Base-by-base conservation (phyloP, 2,113 vertebrate genomes). In the Osmerus mordax region DNA sequence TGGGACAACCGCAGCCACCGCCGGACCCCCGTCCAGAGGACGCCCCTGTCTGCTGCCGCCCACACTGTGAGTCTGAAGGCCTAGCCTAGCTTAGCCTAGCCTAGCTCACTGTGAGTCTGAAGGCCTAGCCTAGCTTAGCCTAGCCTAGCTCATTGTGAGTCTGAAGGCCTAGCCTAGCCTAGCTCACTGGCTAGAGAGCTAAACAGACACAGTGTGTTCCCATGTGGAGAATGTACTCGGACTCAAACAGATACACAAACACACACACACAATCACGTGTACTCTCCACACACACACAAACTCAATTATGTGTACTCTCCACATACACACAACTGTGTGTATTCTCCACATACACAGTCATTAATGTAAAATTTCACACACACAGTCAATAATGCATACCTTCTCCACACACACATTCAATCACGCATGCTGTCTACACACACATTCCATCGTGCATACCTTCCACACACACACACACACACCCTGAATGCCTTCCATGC, bases 1-100 rank as follows among this genome's bases (percentile, higher is more conserved):
- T 98, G 97, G 97, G 97, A 99, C 86, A 98, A 98, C 80, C 95
- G 97, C 79, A 98, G 97, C 56, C 96, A 99, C 87, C 89, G 96
- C 23, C 93, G 96, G 81, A 99, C 97, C 0, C 97, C 97, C 0
- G 96, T 98, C 71, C 96, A 98, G 89, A 93, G 97, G 84, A 98
- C 97, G 0, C 97, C 97, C 0, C 92, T 99, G 60, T 99, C 96
- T 73, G 97, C 96, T 70, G 96, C 96, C 75, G 96, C 97, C 5
- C 96, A 99, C 86, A 99, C 97, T 59, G 97, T 98, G 92, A 94
- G 94, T 77, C 28, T n/a, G 8, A 63, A 68, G 59, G 52, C 7
- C 60, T 66, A 69, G 68, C 15, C 19, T 23, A 60, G n/a, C 58
- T n/a, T 47, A 47, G 41, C 41, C 41, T 47, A 47, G 41, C 41